Base-by-base conservation (phyloP, 1,140 invertebrate genomes). In the Melitaea cinxia region DNA sequence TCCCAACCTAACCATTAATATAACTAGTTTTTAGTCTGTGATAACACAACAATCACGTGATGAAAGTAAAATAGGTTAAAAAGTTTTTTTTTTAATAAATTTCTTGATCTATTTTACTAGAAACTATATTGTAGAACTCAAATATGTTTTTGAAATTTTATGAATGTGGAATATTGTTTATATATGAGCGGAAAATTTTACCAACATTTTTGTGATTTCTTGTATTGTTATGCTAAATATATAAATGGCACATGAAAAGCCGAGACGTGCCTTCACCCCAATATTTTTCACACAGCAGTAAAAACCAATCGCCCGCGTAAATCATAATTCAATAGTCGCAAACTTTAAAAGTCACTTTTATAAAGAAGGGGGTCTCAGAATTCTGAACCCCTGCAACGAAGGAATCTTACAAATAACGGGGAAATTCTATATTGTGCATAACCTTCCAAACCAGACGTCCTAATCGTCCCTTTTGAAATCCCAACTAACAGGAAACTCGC, bases 391-490 rank as follows among this genome's bases (percentile, higher is more conserved):
- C 73, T 70, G 75, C 75, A 76, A 65, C 77, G 62, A 59, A 28
- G 52, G 73, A 78, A 77, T 83, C 80, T 80, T 78, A 84, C 83
- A 85, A 88, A 85, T 83, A 85, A 77, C 68, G 76, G 75, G 73
- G 71, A 72, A 75, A 56, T 72, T 66, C 58, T 67, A 70, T 83
- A 88, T 88, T 87, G 86, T 85, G 73, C 77, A 73, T 77, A 86
- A 83, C 87, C 87, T 88, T 89, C 85, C 77, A 82, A 87, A 85
- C 83, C 87, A 89, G 87, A 85, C 85, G 83, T 85, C 76, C 85
- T 89, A 89, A 89, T 89, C 87, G 87, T 79, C 87, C 85, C 85
- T 88, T 89, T 89, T 84, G 87, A 89, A 85, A 89, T 85, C 82
- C 85, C 82, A 86, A 89, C 83, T 89, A 89, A 88, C 85, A 78